These are phyloP conservation scores for Poecilia picta DNA, from an alignment of 2,797 vertebrate species.

Conservation along the genomic window DNA sequence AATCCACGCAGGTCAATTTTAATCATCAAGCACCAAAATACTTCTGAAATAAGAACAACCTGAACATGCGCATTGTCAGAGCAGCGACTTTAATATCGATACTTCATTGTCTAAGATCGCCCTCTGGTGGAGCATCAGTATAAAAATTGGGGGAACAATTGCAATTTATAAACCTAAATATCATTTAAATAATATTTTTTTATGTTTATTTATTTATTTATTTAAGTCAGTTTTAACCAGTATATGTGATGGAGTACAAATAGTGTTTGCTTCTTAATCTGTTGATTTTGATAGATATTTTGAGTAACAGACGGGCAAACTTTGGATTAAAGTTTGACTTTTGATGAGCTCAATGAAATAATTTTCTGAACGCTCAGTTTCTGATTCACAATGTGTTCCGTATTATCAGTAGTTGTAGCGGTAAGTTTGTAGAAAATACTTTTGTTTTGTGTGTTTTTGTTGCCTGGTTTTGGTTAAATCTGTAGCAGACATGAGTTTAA, in stretches of 20 bases:
- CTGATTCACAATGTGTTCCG: neutral
- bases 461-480: neutral
- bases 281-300: neutral
- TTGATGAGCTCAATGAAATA: neutral
- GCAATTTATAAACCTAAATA: neutral
- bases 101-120: conserved; percentile 28
- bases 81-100: neutral
- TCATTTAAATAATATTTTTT: neutral
- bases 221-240: neutral
- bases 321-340: neutral
- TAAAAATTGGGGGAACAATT: conserved; percentile 4
- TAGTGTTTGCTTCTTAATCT: too few relatives aligned
- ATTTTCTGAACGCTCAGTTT: neutral
- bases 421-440: neutral
- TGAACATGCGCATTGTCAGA: neutral
- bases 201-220: neutral
- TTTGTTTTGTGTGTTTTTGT: neutral
- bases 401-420: neutral
- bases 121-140: conserved; percentile 37
- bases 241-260: neutral
- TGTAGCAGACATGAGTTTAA: neutral
- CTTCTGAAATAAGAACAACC: neutral
- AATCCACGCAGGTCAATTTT: neutral
- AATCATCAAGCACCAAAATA: neutral
- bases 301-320: neutral